Evolutionary conservation across 2,888 invertebrate species (phyloP).

Genomic region (Drosophila sordidula): DNA sequence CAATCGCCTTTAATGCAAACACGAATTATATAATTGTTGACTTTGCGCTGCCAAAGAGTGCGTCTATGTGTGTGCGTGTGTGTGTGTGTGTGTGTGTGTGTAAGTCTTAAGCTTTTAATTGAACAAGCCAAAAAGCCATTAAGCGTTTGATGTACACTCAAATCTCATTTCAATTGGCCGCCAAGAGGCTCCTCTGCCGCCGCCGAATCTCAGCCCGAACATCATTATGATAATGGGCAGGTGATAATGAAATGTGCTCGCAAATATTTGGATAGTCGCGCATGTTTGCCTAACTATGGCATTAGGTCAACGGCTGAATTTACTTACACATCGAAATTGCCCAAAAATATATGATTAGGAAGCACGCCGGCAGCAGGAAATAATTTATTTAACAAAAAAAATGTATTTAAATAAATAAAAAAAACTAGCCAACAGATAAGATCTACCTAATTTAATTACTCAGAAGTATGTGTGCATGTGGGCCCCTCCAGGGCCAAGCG

Average conservation of each 20-base stretch:
- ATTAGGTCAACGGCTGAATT: conserved; percentile 73
- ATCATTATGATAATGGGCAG: conserved; percentile 26
- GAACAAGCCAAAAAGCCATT: conserved; percentile 72
- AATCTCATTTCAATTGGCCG: conserved; percentile 68
- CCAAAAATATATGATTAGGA: background rate
- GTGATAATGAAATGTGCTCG: conserved; percentile 68
- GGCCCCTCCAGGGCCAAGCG: too few species aligned
- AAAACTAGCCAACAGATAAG: background rate
- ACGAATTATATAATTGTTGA: conserved; percentile 55
- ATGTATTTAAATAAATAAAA: background rate
- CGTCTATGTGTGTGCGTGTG: conserved; percentile 2
- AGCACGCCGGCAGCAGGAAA: conserved; percentile 1
- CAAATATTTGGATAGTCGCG: conserved; percentile 60
- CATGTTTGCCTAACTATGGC: conserved; percentile 58
- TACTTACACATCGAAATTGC: conserved; percentile 9
- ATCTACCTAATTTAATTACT: background rate
- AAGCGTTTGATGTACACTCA: conserved; percentile 55
- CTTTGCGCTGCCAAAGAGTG: conserved; percentile 20
- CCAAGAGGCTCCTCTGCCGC: conserved; percentile 32
- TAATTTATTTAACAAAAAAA: background rate
- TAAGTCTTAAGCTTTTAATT: conserved; percentile 71
- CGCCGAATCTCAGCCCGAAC: conserved; percentile 5
- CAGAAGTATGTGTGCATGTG: background rate
- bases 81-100: conserved; percentile 7
- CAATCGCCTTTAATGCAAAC: conserved; percentile 43